These are phyloP conservation scores for Xylocampa areola DNA, from an alignment of 2,888 invertebrate species.

Conservation along the genomic window DNA sequence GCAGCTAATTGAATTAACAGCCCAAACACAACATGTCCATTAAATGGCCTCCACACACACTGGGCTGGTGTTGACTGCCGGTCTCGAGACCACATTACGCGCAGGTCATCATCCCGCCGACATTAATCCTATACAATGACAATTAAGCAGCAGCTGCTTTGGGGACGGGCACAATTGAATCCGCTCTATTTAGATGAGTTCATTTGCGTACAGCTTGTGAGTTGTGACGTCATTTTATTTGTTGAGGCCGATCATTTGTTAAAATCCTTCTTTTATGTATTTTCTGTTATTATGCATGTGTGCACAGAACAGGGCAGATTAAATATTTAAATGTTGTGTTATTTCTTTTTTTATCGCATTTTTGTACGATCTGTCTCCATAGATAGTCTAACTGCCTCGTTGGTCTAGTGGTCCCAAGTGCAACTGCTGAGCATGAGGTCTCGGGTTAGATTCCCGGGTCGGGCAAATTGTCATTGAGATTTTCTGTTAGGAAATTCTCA, in stretches of 20 bases:
- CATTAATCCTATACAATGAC: constrained; percentile 59
- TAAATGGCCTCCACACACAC: constrained; percentile 76
- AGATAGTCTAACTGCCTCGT: no score
- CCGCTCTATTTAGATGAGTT: constrained; percentile 38
- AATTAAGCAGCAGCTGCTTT: constrained; percentile 54
- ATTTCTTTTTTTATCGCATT: no score
- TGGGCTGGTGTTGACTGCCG: constrained; percentile 53
- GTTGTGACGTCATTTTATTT: constrained; percentile 25
- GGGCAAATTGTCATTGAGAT: no score
- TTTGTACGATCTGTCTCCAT: no score
- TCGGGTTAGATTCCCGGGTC: no score
- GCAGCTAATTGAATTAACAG: constrained; percentile 86
- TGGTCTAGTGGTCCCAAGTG: no score
- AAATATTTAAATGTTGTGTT: no score
- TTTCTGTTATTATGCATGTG: no score
- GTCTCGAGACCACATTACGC: constrained; percentile 34
- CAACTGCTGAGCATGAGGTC: no score
- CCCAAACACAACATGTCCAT: constrained; percentile 84
- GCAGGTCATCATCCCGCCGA: constrained; percentile 59
- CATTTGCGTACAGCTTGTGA: constrained; percentile 42
- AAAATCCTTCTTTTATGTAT: background rate
- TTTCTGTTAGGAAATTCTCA: no score
- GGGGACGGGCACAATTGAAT: constrained; percentile 44
- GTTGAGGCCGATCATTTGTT: background rate
- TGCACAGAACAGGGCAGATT: no score